Evolutionary conservation across 2,888 invertebrate species (phyloP), one percentile per base, ranked within the genome.

Genomic region (Branchellion lobata): DNA sequence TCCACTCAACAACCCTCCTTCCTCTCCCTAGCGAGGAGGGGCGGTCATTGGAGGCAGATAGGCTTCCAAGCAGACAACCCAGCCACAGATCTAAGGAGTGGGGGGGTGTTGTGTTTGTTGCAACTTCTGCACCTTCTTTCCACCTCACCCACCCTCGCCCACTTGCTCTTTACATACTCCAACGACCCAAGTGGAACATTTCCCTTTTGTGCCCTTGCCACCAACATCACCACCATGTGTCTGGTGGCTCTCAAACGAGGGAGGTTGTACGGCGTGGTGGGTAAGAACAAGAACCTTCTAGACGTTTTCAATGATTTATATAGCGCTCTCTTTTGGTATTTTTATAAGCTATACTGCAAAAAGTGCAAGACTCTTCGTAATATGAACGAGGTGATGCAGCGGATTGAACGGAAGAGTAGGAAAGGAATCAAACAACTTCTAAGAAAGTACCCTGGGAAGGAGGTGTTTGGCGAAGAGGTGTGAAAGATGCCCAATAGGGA

Each of bases 61-160:
- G 77, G 77, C 27, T 77, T 77, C 40, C 65, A 77, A 65, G 65
- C 34, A 0, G 21, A 36, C 11, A 53, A 77, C 29, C 65, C 77
- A 5, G 65, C 27, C 24, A 61, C 34, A 1, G 77, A 77, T 34
- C 34, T 77, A 21, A 57, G 65, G 24, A 65, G 77, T n/a, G 61
- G 34, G n/a, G 77, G 77, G 1, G 14, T 77, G n/a, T 34, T 77
- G 34, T 61, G 21, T 0, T n/a, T 77, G 1, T 24, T 77, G 21
- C 77, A 77, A 36, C 33, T 77, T 18, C 34, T 77, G 1, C 33
- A 36, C 40, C 31, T 77, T n/a, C 3, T 65, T n/a, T 31, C 65
- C 34, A 33, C 31, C 18, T 27, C 1, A 21, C 21, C 34, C 1
- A 33, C n/a, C 11, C 2, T 65, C 5, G 34, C 65, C 31, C 21